These are phyloP conservation scores for Scopus umbretta DNA, from an alignment of 2,113 vertebrate species.

Conservation along the genomic window DNA sequence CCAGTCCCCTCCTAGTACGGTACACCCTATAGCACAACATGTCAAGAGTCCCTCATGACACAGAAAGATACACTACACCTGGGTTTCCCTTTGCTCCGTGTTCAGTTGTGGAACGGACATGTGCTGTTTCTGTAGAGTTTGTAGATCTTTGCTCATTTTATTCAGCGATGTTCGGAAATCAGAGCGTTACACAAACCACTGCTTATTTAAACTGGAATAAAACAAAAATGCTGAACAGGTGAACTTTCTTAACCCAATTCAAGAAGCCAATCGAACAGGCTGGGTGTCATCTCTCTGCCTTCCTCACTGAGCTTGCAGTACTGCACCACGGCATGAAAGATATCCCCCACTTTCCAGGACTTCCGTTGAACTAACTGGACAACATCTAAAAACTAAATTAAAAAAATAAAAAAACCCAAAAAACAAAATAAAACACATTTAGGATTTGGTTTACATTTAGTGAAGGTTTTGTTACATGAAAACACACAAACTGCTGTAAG, in stretches of 20 bases:
- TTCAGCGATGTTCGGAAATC: conserved; percentile 22
- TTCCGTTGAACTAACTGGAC: conserved; percentile 87
- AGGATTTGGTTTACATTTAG: neutral
- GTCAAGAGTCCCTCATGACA: neutral
- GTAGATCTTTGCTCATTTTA: conserved; percentile 32
- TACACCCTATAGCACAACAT: neutral
- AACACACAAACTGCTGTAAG: too few relatives aligned
- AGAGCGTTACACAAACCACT: conserved; percentile 39
- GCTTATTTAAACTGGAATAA: conserved; percentile 36
- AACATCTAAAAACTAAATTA: conserved; percentile 87
- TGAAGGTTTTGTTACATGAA: neutral
- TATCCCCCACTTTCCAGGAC: conserved; percentile 89
- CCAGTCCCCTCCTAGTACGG: neutral
- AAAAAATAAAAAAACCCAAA: neutral
- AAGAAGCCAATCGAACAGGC: conserved; percentile 95
- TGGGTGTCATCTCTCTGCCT: conserved; percentile 59
- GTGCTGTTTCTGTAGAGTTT: neutral
- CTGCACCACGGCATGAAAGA: conserved; percentile 87
- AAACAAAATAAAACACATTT: neutral
- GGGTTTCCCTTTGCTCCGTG: neutral
- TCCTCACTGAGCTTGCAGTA: conserved; percentile 86
- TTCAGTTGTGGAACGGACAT: neutral
- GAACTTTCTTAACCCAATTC: conserved; percentile 75
- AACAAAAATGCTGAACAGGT: neutral
- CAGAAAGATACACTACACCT: neutral